Base-by-base conservation (phyloP, 1,140 invertebrate genomes). In the Tetramorium simillimum region DNA sequence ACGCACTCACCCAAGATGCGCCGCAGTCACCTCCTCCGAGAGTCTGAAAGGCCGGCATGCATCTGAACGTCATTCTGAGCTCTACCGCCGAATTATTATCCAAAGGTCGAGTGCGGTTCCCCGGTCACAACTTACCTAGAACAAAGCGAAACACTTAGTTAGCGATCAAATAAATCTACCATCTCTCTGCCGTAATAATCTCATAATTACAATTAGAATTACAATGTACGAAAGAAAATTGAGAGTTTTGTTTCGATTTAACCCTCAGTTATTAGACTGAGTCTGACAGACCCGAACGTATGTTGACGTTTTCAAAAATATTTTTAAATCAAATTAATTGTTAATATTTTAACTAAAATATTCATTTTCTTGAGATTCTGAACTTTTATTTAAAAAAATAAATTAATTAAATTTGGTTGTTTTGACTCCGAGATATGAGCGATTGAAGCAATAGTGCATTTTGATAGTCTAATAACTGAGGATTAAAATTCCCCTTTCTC, bases 21-120 rank as follows among this genome's bases (percentile, higher is more conserved):
- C 96, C 96, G 95, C 96, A 96, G 93, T 97, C 96, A 92, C 96
- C 95, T 89, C 96, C 95, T 89, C 95, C 94, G 78, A 96, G 96
- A 56, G 95, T 95, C 95, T 97, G 96, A 94, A 96, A 96, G 90
- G 96, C 96, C 90, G 96, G 96, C 88, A 96, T 96, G 95, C 96
- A 97, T 92, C 96, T 96, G 94, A 96, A 94, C 91, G 93, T 94
- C 93, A 94, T 94, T 92, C 91, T 94, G 91, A 89, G 86, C 69
- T 90, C 90, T 91, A 91, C 86, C 90, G 89, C 88, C 88, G 89
- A 92, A 92, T 86, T 92, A 89, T 90, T 89, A 91, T 89, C 90
- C 91, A 92, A 89, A 86, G 82, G 91, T 92, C 92, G 88, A 92
- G 33, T 85, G 86, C 76, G 65, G 86, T 89, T 90, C 89, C 92